Base-by-base conservation (phyloP, 2,888 invertebrate genomes). In the Lasioglossum pauxillum region DNA sequence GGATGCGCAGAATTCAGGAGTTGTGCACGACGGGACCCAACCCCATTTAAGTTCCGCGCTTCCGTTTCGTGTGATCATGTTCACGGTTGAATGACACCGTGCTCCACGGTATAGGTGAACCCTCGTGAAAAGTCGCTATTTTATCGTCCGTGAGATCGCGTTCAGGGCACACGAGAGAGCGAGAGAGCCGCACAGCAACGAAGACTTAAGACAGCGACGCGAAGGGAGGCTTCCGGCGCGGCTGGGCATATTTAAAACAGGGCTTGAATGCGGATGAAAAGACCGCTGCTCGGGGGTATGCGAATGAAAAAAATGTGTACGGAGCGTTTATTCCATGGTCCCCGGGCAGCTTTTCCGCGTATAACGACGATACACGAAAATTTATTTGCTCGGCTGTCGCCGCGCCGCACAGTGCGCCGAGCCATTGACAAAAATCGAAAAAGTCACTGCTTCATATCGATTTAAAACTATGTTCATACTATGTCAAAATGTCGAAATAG, bases 61-160 rank as follows among this genome's bases (percentile, higher is more conserved):
- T 69, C 69, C 69, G 69, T 69, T 69, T 35, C 38, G 69, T 10
- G 69, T 1, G 38, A 69, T 69, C 69, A 23, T 12, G 69, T 38
- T 69, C 69, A 38, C 23, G 69, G 69, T 23, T 69, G 69, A 69
- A 69, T 69, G 38, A 69, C 23, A n/a, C 38, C 12, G 19, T 27
- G 19, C 46, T 35, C 73, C 23, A 27, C 8, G 23, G 53, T 35
- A 10, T 31, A 60, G 60, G 31, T 31, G 72, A 27, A 31, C 3
- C 8, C 31, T 73, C 49, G 49, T 49, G 49, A 49, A 49, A 49
- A 49, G 49, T 73, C 23, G 73, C 46, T 23, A 73, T 73, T 73
- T 49, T 73, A 73, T 73, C 73, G 73, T 73, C 35, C 73, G 49
- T 49, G 73, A 35, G 49, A 49, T 35, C 73, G 49, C 10, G 73